Conservation (phyloP, 2,797 vertebrate genomes). For the Cirrhinus mrigala region DNA sequence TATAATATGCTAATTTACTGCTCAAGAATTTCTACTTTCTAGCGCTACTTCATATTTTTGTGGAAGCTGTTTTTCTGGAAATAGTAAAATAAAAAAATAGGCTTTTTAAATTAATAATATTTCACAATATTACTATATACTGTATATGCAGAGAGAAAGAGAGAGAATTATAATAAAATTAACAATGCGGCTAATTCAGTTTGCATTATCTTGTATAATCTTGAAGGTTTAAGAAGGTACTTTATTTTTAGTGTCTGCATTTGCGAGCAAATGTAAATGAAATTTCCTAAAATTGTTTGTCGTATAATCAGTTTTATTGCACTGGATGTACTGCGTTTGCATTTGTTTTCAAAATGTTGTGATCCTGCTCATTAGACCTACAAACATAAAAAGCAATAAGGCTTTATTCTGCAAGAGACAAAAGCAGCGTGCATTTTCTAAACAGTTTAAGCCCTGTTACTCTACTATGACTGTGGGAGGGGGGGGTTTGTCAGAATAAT, state of each 20-base stretch:
- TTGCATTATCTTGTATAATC: no score
- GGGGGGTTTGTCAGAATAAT: constrained; percentile 28
- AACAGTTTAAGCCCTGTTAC: not conserved
- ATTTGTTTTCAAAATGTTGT: not conserved
- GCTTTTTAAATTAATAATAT: no score
- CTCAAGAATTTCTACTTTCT: no score
- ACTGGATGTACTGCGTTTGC: not conserved
- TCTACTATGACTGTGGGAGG: not conserved
- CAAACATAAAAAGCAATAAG: not conserved
- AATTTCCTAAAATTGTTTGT: not conserved
- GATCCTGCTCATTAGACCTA: not conserved
- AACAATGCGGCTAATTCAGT: no score
- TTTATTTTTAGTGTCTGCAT: not conserved
- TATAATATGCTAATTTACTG: no score
- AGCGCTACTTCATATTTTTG: no score
- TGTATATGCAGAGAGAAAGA: no score
- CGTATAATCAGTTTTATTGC: not conserved
- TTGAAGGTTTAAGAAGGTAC: not conserved
- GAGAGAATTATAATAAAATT: no score
- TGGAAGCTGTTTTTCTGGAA: no score
- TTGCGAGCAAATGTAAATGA: not conserved
- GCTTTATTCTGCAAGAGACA: not conserved
- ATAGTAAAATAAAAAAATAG: no score
- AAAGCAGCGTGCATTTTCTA: not conserved
- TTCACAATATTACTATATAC: no score